phyloP scores from a whole-genome alignment of 2,797 vertebrate genomes.

The Amniataba percoides region DNA sequence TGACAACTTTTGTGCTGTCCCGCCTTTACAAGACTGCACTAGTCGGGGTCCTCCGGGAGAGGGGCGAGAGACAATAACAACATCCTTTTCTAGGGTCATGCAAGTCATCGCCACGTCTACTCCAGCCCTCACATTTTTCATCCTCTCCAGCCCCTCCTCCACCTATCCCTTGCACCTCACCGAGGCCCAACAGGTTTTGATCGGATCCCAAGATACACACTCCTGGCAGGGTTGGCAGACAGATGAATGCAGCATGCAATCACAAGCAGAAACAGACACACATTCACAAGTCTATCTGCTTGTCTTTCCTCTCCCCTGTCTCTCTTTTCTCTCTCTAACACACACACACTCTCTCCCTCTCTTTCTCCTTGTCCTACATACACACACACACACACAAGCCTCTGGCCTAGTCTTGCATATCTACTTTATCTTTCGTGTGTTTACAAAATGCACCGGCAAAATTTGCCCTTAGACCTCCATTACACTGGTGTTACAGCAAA shows the following conservation, averaged over 20 bases:
- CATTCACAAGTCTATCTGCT: constrained; percentile 35
- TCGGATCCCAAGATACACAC: constrained; percentile 66
- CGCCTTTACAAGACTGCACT: constrained; percentile 64
- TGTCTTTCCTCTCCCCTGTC: constrained; percentile 17
- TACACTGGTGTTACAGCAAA: background rate
- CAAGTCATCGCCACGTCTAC: constrained; percentile 63
- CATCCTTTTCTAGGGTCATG: constrained; percentile 69
- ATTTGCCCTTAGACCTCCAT: constrained; percentile 36
- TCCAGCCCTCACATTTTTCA: constrained; percentile 40
- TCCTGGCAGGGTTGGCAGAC: constrained; percentile 50
- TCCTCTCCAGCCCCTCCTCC: background rate
- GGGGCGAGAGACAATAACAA: constrained; percentile 63
- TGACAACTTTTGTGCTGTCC: constrained; percentile 63
- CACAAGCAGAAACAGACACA: constrained; percentile 60
- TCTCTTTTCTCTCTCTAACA: background rate
- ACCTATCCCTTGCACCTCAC: background rate
- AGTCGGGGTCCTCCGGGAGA: constrained; percentile 53
- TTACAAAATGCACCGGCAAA: constrained; percentile 49
- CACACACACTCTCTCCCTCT: background rate
- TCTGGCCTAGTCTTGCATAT: constrained; percentile 27
- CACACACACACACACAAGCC: constrained; percentile 14
- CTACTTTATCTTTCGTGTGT: constrained; percentile 44
- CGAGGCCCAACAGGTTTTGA: constrained; percentile 61
- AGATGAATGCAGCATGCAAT: constrained; percentile 62
- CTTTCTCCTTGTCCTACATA: constrained; percentile 4